Percentiles rank a stretch among this genome's conserved stretches.
These are phyloP conservation scores for Bellardia bayeri DNA, from an alignment of 2,888 invertebrate species.

Conservation along the genomic window DNA sequence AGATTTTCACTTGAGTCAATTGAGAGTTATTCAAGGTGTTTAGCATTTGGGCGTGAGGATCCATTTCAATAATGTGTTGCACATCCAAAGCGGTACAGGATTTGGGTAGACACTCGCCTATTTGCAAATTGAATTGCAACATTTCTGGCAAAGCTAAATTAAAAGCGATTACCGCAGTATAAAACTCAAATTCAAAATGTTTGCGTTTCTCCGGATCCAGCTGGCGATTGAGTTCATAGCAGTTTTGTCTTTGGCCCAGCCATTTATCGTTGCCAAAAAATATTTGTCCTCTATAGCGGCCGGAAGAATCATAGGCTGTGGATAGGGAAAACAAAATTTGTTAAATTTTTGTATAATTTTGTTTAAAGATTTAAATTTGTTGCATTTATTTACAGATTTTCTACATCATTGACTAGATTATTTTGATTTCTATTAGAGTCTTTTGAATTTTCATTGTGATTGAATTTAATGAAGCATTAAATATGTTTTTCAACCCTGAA, in stretches of 20 bases:
- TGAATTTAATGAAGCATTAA: slow-evolving; percentile 63
- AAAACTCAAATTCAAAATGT: slow-evolving; percentile 82
- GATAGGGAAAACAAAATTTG: neutral
- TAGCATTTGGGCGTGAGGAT: slow-evolving; percentile 82
- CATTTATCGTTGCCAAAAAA: slow-evolving; percentile 93
- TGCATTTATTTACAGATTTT: slow-evolving; percentile 3
- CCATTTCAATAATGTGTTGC: slow-evolving; percentile 83
- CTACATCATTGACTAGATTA: slow-evolving; percentile 18
- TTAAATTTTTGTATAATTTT: neutral
- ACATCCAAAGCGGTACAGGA: slow-evolving; percentile 87
- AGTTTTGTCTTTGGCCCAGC: slow-evolving; percentile 90
- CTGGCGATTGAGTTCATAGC: slow-evolving; percentile 86
- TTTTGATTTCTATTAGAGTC: too few relatives aligned
- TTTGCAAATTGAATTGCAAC: slow-evolving; percentile 87
- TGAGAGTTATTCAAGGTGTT: slow-evolving; percentile 73
- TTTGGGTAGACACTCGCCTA: slow-evolving; percentile 91
- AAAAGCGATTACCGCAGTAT: slow-evolving; percentile 79
- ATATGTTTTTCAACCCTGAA: slow-evolving; percentile 58
- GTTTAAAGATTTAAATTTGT: neutral
- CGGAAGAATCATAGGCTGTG: slow-evolving; percentile 91
- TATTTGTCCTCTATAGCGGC: slow-evolving; percentile 90
- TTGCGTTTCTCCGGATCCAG: slow-evolving; percentile 77
- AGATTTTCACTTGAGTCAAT: slow-evolving; percentile 84
- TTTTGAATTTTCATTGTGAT: slow-evolving; percentile 24
- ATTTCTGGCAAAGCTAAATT: slow-evolving; percentile 77